These are phyloP conservation scores for Thamnophis elegans DNA, from an alignment of 2,797 vertebrate species.

Conservation along the genomic window DNA sequence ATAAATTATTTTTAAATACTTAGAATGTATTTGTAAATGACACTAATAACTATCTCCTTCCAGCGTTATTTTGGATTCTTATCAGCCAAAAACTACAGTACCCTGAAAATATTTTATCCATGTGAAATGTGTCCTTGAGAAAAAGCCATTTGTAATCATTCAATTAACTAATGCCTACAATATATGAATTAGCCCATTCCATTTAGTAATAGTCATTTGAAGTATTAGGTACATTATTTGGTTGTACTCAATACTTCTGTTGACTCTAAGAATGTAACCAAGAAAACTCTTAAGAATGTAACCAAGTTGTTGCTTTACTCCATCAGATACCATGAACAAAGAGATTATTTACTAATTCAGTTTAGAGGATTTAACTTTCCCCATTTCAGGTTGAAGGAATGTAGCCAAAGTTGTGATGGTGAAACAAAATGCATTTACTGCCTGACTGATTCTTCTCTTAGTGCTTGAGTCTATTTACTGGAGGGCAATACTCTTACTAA, in stretches of 20 bases:
- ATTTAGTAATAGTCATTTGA: conserved; percentile 63
- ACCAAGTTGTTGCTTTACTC: conserved; percentile 67
- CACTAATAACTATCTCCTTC: background rate
- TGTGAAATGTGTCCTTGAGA: background rate
- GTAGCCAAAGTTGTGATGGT: conserved; percentile 73
- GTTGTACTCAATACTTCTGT: conserved; percentile 57
- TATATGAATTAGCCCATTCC: conserved; percentile 41
- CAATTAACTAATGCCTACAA: conserved; percentile 31
- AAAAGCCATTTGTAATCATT: conserved; percentile 14
- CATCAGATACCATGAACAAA: conserved; percentile 76
- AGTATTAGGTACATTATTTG: conserved; percentile 27
- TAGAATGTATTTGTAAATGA: background rate
- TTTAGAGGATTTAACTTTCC: conserved; percentile 76
- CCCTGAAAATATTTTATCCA: background rate
- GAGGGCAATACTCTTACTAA: conserved; percentile 79
- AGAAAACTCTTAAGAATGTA: conserved; percentile 69
- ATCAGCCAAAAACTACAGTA: background rate
- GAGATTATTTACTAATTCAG: conserved; percentile 84
- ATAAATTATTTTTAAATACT: background rate
- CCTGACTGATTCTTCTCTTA: conserved; percentile 75
- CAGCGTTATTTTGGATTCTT: background rate
- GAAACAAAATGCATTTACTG: conserved; percentile 81
- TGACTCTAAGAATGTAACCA: conserved; percentile 20
- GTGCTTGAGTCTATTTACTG: conserved; percentile 69
- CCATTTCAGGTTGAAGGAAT: conserved; percentile 80